Evolutionary conservation across 2,797 vertebrate species (phyloP), one percentile per base, ranked within the genome.

Genomic region (Sciurus carolinensis): DNA sequence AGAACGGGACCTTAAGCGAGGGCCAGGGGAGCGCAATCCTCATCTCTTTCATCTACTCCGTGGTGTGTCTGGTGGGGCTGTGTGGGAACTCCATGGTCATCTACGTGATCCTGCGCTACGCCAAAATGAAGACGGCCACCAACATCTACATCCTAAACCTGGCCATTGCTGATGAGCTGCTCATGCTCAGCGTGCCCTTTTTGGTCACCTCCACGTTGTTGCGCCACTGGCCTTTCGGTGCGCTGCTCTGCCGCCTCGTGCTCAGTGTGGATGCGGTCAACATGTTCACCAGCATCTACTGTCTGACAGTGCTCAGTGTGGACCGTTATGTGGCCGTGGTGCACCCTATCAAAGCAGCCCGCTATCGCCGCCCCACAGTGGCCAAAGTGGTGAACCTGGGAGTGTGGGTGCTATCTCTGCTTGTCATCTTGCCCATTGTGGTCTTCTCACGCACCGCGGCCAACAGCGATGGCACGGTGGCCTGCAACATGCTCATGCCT

Each of bases 281-380:
- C 98, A 99, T 99, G 99, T 99, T 99, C 98, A 99, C 99, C 97
- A 99, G 99, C 98, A 99, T 99, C 98, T 99, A 99, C 97, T 99
- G 99, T 97, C 98, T 99, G 96, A 99, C 99, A 0, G 99, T 99
- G 95, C 99, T 99, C 22, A 99, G 99, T 18, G 99, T 99, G 96
- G 99, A 99, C 98, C 99, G 99, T 20, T 99, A 99, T 95, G 99
- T 99, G 44, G 99, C 99, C 8, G 99, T 99, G 97, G 99, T 99
- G 97, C 99, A 99, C 97, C 99, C 99, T 95, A 99, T 99, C 98
- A 99, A 99, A 97, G 99, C 99, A 0, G 99, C 99, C 52, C 98
- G 99, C 87, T 99, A 99, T 98, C 98, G 99, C 59, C 98, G 99
- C 94, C 99, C 99, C 97, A 99, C 99, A 9, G 99, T 99, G 92